Conservation (phyloP, 1,140 invertebrate species). For the Anthonomus grandis region DNA sequence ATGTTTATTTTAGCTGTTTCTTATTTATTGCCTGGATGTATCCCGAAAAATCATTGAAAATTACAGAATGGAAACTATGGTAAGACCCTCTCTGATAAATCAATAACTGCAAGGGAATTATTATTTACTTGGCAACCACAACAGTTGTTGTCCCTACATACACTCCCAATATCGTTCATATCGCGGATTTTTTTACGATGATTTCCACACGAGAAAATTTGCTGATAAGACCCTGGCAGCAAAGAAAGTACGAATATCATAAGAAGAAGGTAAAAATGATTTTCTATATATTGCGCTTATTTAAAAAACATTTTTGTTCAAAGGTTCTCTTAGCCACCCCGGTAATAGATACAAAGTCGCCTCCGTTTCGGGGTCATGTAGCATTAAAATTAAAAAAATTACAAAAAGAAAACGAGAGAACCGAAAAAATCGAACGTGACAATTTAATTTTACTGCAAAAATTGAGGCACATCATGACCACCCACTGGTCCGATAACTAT, state of each 20-base stretch:
- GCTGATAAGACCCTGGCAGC: conserved; percentile 52
- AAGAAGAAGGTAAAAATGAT: conserved; percentile 48
- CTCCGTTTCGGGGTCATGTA: conserved; percentile 53
- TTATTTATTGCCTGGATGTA: no score
- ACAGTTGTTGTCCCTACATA: conserved; percentile 13
- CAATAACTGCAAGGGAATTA: background rate
- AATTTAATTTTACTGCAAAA: conserved; percentile 57
- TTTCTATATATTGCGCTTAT: background rate
- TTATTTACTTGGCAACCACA: conserved; percentile 17
- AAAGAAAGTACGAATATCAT: conserved; percentile 52
- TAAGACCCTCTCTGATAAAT: no score
- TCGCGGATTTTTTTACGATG: conserved; percentile 38
- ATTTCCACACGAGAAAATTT: conserved; percentile 53
- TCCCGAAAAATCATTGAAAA: no score
- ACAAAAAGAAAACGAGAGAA: conserved; percentile 57
- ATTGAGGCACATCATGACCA: conserved; percentile 53
- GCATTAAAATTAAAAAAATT: conserved; percentile 55
- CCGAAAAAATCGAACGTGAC: conserved; percentile 52
- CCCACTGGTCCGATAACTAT: conserved; percentile 55
- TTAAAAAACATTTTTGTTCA: conserved; percentile 1
- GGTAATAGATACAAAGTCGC: conserved; percentile 55
- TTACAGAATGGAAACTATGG: no score
- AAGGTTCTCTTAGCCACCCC: conserved; percentile 57
- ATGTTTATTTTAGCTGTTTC: no score
- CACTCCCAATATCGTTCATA: background rate